Evolutionary conservation across 2,797 vertebrate genomes (phyloP), one percentile per base, ranked within the genome.

Genomic region (Hoplostethus mediterraneus): DNA sequence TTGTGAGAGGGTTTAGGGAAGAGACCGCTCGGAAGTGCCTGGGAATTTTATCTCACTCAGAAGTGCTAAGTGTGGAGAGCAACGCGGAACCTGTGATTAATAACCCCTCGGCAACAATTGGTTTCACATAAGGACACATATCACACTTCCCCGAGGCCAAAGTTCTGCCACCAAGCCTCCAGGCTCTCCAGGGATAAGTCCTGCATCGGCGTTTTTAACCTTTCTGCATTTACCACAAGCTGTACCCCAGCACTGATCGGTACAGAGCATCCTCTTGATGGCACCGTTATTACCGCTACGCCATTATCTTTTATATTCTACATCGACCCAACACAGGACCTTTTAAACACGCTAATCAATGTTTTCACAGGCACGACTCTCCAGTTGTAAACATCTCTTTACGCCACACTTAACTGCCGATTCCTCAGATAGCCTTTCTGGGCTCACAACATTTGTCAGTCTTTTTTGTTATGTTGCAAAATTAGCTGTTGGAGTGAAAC

Each of bases 331-430:
- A 3, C 58, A 7, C 66, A 52, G 56, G 13, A 42, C 71, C 73
- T 68, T 21, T 79, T 53, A 71, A 75, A 83, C 65, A 45, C 44
- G 53, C 59, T 0, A 2, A 74, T 95, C 94, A 87, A 95, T 95
- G 89, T 72, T 76, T 88, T 93, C 79, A 77, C 93, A 84, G 80
- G 54, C 25, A 51, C 66, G 31, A 70, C 87, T 80, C 85, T 85
- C 64, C 79, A 5, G 67, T 79, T 61, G 36, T 71, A 85, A 86
- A 89, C 63, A 25, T 70, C 67, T 74, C 69, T 77, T 54, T 21
- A 54, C 62, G 59, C 65, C 30, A 21, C 67, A 47, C 72, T 67
- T 64, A 81, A 81, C 64, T 45, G 67, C 80, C 56, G 36, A 75
- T 70, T 71, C 66, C 17, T 53, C 66, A 44, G 62, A 75, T 45